These are phyloP conservation scores for Nomada hirtipes DNA, from an alignment of 2,888 invertebrate species.

Conservation along the genomic window DNA sequence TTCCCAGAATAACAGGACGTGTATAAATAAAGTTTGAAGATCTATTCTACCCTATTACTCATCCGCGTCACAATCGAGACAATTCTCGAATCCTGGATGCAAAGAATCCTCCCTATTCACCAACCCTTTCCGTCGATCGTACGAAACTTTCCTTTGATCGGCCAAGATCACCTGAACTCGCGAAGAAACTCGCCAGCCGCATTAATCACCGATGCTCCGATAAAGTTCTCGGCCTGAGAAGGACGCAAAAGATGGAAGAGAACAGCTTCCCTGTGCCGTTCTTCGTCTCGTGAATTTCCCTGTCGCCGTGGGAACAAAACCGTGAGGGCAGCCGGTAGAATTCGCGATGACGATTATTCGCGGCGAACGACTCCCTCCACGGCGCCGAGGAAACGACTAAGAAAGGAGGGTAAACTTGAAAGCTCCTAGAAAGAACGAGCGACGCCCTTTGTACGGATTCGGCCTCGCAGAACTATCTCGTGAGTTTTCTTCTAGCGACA, in stretches of 20 bases:
- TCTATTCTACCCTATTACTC: too few species aligned
- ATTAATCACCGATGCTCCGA: slow-evolving; percentile 56
- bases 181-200: slow-evolving; percentile 49
- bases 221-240: slow-evolving; percentile 35
- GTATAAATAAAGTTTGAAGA: too few species aligned
- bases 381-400: not conserved
- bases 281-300: slow-evolving; percentile 54
- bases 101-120: not conserved
- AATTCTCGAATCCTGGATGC: slow-evolving; percentile 6
- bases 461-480: slow-evolving; percentile 52
- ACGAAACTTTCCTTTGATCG: slow-evolving; percentile 56
- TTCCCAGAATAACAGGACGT: too few species aligned
- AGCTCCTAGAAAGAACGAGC: slow-evolving; percentile 58
- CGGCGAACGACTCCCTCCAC: slow-evolving; percentile 36
- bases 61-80: too few species aligned
- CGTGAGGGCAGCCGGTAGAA: slow-evolving; percentile 35
- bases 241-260: not conserved
- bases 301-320: slow-evolving; percentile 38
- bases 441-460: slow-evolving; percentile 62
- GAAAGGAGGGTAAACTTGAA: slow-evolving; percentile 54
- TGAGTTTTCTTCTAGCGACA: slow-evolving; percentile 57
- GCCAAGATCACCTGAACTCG: slow-evolving; percentile 10
- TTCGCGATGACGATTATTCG: slow-evolving; percentile 67
- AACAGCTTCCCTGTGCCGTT: not conserved
- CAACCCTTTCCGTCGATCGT: slow-evolving; percentile 22